A percentile compares a stretch with the other conserved stretches of the same genome.
Evolutionary conservation across 2,888 invertebrate genomes (phyloP).

Genomic region (Amiota minor): DNA sequence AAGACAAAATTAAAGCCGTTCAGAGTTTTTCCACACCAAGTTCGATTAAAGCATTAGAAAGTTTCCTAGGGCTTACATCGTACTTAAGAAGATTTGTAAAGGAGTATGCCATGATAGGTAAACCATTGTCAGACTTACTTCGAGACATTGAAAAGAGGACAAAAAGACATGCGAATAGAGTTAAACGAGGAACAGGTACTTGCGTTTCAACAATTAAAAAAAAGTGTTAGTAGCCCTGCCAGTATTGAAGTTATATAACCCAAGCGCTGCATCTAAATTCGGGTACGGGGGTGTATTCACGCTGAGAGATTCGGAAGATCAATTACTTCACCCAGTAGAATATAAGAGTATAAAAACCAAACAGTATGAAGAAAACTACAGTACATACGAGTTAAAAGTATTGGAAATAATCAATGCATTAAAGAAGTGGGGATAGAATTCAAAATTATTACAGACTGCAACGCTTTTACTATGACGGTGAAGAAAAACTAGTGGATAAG

Average conservation of each 20-base stretch:
- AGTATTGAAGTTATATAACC: constrained; percentile 42
- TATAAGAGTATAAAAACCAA: constrained; percentile 62
- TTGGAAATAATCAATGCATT: constrained; percentile 62
- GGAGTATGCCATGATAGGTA: constrained; percentile 55
- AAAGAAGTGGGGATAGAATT: constrained; percentile 60
- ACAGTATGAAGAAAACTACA: constrained; percentile 55
- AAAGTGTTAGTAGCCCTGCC: constrained; percentile 33
- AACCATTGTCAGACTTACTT: constrained; percentile 58
- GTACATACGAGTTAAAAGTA: constrained; percentile 66
- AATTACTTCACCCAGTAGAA: constrained; percentile 57
- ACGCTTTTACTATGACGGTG: constrained; percentile 61
- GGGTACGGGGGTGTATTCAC: constrained; percentile 55
- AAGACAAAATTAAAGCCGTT: constrained; percentile 36
- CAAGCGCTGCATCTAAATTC: constrained; percentile 44
- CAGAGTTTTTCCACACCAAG: constrained; percentile 36
- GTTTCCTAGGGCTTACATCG: constrained; percentile 43
- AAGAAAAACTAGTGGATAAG: constrained; percentile 44
- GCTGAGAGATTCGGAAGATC: constrained; percentile 41
- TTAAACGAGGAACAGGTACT: constrained; percentile 30
- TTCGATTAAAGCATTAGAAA: constrained; percentile 31
- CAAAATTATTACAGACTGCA: constrained; percentile 65
- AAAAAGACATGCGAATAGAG: constrained; percentile 36
- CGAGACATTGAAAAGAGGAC: background rate
- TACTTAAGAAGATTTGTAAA: constrained; percentile 38
- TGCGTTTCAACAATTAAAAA: constrained; percentile 38